phyloP scores from a whole-genome alignment of 2,113 vertebrate genomes.

The Oreochromis tanganicae region DNA sequence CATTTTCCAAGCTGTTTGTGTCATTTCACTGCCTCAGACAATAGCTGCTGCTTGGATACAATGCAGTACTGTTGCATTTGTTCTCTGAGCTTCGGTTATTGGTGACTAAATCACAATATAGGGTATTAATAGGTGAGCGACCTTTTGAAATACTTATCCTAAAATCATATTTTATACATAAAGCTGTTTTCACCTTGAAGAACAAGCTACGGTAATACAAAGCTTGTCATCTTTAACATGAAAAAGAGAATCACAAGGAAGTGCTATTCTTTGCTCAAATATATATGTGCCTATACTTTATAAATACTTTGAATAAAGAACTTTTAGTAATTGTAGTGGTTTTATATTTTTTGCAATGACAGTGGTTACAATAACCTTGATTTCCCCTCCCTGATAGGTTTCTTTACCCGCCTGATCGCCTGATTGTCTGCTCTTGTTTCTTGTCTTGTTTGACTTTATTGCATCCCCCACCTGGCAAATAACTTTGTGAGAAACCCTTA shows the following conservation, averaged over 20 bases:
- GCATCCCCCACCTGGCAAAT: not conserved
- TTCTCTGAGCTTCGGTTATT: not conserved
- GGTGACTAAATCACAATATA: not conserved
- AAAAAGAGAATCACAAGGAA: not conserved
- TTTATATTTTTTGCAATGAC: not conserved
- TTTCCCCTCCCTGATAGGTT: not conserved
- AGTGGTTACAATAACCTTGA: not conserved
- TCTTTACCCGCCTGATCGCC: not conserved
- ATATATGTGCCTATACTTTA: not conserved
- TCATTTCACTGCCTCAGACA: not conserved
- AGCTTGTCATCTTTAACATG: not conserved
- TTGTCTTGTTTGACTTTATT: not conserved
- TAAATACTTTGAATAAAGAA: not conserved
- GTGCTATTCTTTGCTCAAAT: not conserved
- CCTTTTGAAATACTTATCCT: not conserved
- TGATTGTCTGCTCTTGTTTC: not conserved
- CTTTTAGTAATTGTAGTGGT: not conserved
- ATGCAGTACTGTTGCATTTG: not conserved
- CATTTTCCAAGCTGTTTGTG: conserved; percentile 1
- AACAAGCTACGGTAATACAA: not conserved
- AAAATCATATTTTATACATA: not conserved
- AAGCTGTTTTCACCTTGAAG: not conserved
- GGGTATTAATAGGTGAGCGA: not conserved
- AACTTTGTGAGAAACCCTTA: not conserved
- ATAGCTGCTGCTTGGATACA: not conserved